Conservation (phyloP, 2,113 vertebrate species). For the Petromus typicus region DNA sequence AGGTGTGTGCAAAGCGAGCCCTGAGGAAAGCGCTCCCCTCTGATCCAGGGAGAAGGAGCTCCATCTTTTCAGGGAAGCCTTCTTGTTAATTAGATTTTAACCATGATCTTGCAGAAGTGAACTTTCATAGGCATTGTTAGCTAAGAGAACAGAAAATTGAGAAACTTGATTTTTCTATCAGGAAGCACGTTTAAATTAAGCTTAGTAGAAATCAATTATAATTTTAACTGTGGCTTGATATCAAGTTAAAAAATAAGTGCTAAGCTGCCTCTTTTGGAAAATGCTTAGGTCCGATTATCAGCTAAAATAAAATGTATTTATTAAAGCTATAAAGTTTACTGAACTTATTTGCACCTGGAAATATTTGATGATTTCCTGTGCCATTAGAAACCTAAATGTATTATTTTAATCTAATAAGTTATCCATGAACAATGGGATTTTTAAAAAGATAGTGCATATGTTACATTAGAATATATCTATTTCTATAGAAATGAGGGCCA, state of each 20-base stretch:
- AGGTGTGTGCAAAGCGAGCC: constrained; percentile 87
- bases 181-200: constrained; percentile 55
- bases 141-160: constrained; percentile 45
- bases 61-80: constrained; percentile 57
- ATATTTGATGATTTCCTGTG: constrained; percentile 68
- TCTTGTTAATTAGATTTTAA: constrained; percentile 78
- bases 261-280: constrained; percentile 36
- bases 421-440: background rate
- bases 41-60: constrained; percentile 79
- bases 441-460: constrained; percentile 55
- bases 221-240: constrained; percentile 65
- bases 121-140: constrained; percentile 63
- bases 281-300: constrained; percentile 36
- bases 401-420: constrained; percentile 62
- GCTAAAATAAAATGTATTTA: constrained; percentile 42
- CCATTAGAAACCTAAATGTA: background rate
- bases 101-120: constrained; percentile 63
- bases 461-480: constrained; percentile 3
- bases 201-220: constrained; percentile 24
- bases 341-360: constrained; percentile 30
- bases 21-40: constrained; percentile 78
- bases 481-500: constrained; percentile 45
- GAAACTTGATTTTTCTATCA: constrained; percentile 58
- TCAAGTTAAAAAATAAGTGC: constrained; percentile 41
- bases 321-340: constrained; percentile 22